Evolutionary conservation across 2,797 vertebrate genomes (phyloP).

Genomic region (Pantherophis alleghaniensis): DNA sequence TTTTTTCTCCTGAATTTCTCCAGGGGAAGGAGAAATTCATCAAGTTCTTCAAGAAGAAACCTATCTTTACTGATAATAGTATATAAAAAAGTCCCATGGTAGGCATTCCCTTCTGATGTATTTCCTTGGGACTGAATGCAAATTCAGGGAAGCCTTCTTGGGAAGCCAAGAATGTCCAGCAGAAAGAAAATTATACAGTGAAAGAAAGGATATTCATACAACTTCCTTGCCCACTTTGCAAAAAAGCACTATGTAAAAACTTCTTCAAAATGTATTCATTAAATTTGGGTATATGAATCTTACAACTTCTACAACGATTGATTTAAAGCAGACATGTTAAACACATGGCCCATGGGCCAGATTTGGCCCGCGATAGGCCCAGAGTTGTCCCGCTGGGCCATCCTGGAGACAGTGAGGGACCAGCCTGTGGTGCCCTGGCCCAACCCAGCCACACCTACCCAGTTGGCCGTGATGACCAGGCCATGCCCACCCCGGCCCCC

Average conservation of each 20-base stretch:
- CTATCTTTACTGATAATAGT: background rate
- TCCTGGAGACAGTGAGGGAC: too few relatives aligned
- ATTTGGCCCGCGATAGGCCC: too few relatives aligned
- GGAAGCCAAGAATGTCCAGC: background rate
- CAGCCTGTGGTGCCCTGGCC: too few relatives aligned
- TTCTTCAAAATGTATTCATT: background rate
- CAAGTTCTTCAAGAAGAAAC: background rate
- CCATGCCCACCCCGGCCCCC: too few relatives aligned
- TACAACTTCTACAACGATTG: background rate
- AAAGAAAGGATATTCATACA: background rate
- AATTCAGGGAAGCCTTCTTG: background rate
- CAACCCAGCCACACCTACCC: too few relatives aligned
- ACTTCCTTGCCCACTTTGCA: background rate
- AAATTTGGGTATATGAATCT: background rate
- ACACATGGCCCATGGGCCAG: too few relatives aligned
- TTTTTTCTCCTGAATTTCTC: background rate
- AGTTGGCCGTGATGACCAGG: too few relatives aligned
- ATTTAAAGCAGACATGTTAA: background rate
- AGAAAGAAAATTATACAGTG: background rate
- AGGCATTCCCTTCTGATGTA: background rate
- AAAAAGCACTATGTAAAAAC: background rate
- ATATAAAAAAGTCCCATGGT: background rate
- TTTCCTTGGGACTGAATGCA: background rate
- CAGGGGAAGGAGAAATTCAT: background rate
- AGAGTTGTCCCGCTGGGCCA: too few relatives aligned